Evolutionary conservation across 1,140 invertebrate genomes (phyloP).

Genomic region (Ostrea edulis): DNA sequence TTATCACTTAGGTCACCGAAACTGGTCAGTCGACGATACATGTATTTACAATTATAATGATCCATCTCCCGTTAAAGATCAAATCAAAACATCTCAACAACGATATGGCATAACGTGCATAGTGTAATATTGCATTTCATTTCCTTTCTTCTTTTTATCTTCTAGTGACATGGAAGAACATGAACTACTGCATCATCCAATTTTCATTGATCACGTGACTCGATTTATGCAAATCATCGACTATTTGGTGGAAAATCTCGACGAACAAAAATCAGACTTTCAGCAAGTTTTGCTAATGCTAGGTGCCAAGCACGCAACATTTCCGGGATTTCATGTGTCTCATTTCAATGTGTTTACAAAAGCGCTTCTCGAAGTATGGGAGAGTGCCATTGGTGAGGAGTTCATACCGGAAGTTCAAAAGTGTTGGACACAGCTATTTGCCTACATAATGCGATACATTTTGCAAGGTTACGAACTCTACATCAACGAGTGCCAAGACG

Average conservation of each 20-base stretch:
- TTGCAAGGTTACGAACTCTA: slow-evolving; percentile 67
- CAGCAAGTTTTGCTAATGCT: slow-evolving; percentile 64
- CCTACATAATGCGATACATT: slow-evolving; percentile 64
- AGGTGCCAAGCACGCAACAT: slow-evolving; percentile 68
- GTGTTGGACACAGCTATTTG: slow-evolving; percentile 62
- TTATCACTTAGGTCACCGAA: too few species aligned
- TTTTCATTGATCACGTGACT: slow-evolving; percentile 63
- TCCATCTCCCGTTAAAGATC: too few species aligned
- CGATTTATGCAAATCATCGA: slow-evolving; percentile 68
- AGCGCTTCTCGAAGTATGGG: slow-evolving; percentile 69
- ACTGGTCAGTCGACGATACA: too few species aligned
- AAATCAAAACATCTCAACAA: too few species aligned
- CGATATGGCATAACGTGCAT: too few species aligned
- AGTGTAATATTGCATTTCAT: neutral
- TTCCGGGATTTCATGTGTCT: slow-evolving; percentile 63
- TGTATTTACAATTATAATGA: too few species aligned
- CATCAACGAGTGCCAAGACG: slow-evolving; percentile 50
- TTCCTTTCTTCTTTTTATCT: slow-evolving; percentile 40
- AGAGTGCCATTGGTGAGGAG: slow-evolving; percentile 66
- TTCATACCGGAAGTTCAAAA: slow-evolving; percentile 68
- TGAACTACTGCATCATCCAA: slow-evolving; percentile 48
- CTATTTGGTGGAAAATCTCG: slow-evolving; percentile 66
- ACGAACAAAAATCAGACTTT: slow-evolving; percentile 57
- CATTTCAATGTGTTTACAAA: slow-evolving; percentile 68
- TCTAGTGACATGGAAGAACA: slow-evolving; percentile 58